phyloP scores from a whole-genome alignment of 1,140 invertebrate species.

The Leptoteleia sp. region DNA sequence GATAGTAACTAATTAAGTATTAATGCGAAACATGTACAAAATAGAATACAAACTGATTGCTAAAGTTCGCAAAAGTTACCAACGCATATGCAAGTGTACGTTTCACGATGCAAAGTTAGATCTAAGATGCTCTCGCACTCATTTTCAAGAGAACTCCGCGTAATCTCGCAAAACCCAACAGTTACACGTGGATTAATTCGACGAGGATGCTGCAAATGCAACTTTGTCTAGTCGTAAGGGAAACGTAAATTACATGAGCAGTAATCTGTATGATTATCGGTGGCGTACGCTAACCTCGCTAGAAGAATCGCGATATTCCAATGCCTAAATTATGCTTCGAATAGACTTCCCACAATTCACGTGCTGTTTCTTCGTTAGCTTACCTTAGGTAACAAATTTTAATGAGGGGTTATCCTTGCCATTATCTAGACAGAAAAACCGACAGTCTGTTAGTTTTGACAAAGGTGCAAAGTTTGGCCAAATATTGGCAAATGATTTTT shows the following conservation, averaged over 20 bases:
- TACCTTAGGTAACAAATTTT: too few species aligned
- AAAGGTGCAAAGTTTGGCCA: too few species aligned
- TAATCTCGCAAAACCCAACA: slow-evolving; percentile 66
- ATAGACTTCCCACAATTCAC: too few species aligned
- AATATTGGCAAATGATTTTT: too few species aligned
- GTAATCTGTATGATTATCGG: slow-evolving; percentile 63
- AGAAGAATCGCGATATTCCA: too few species aligned
- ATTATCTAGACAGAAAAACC: too few species aligned
- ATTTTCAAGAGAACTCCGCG: slow-evolving; percentile 62
- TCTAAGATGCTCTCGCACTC: slow-evolving; percentile 50
- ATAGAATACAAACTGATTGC: slow-evolving; percentile 57
- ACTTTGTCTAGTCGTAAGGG: slow-evolving; percentile 47
- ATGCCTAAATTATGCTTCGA: too few species aligned
- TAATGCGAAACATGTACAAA: slow-evolving; percentile 51
- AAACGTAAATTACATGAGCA: slow-evolving; percentile 63
- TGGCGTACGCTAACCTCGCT: slow-evolving; percentile 30
- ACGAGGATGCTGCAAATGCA: slow-evolving; percentile 41
- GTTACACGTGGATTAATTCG: slow-evolving; percentile 67
- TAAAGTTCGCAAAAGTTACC: slow-evolving; percentile 55
- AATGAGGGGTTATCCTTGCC: too few species aligned
- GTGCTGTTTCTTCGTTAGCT: too few species aligned
- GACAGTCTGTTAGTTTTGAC: too few species aligned
- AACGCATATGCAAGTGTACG: slow-evolving; percentile 50
- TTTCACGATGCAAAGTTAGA: slow-evolving; percentile 58
- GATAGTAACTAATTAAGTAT: slow-evolving; percentile 54